Percentiles rank a stretch among this genome's conserved stretches.
phyloP scores from a whole-genome alignment of 1,140 invertebrate genomes.

The Solen grandis region DNA sequence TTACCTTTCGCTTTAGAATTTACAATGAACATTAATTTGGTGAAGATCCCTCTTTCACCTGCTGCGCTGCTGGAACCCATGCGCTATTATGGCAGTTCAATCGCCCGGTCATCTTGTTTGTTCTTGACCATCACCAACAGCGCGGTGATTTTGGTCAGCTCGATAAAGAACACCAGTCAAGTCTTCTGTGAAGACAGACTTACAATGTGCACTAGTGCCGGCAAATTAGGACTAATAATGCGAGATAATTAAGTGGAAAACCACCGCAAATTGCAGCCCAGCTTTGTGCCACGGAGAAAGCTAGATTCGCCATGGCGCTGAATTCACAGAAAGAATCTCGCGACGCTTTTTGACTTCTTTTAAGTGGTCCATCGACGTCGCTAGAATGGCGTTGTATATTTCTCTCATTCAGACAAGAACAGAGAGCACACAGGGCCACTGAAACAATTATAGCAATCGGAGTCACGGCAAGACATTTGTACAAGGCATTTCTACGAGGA shows the following conservation, averaged over 20 bases:
- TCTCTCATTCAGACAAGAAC: background rate
- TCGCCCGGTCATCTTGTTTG: constrained; percentile 45
- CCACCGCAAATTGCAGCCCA: constrained; percentile 48
- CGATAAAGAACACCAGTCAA: constrained; percentile 30
- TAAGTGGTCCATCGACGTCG: constrained; percentile 12
- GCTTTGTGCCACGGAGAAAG: constrained; percentile 32
- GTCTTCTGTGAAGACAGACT: background rate
- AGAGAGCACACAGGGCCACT: too few species aligned
- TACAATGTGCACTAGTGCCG: constrained; percentile 46
- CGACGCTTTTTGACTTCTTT: constrained; percentile 54
- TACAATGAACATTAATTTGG: constrained; percentile 35
- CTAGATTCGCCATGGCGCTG: constrained; percentile 16
- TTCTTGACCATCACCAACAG: background rate
- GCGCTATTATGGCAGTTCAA: constrained; percentile 17
- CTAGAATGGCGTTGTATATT: constrained; percentile 23
- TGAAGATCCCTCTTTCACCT: constrained; percentile 46
- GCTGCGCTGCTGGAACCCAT: constrained; percentile 9
- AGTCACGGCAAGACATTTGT: background rate
- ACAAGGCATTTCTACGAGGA: constrained; percentile 27
- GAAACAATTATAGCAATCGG: background rate
- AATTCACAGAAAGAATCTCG: constrained; percentile 11
- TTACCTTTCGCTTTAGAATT: constrained; percentile 43
- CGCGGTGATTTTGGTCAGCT: constrained; percentile 15
- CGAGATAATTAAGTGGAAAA: constrained; percentile 57
- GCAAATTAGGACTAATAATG: constrained; percentile 55